These are phyloP conservation scores for Parauchenoglanis ngamensis DNA, from an alignment of 2,797 vertebrate species.

Conservation along the genomic window DNA sequence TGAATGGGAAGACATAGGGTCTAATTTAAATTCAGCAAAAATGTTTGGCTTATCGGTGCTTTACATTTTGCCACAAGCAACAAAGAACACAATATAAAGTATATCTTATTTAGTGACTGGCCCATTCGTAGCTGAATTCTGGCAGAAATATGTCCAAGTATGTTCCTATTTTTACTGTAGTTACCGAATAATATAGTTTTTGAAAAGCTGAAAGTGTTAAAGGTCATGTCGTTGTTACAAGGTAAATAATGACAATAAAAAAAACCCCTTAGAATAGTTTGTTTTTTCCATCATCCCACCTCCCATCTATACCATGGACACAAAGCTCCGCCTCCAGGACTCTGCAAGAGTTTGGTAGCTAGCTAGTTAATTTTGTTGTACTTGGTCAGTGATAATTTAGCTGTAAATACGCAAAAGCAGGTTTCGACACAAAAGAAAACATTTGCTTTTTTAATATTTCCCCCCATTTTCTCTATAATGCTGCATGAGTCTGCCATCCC, in stretches of 20 bases:
- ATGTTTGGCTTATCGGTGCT: not conserved
- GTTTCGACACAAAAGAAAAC: too few relatives aligned
- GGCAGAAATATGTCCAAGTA: not conserved
- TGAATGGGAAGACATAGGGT: not conserved
- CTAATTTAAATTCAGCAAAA: not conserved
- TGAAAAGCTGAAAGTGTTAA: not conserved
- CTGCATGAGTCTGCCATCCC: not conserved
- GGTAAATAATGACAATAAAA: not conserved
- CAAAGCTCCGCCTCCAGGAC: not conserved
- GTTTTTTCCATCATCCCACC: not conserved
- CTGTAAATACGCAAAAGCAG: not conserved
- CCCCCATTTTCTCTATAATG: too few relatives aligned
- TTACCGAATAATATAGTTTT: not conserved
- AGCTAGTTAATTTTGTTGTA: not conserved
- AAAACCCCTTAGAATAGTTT: not conserved
- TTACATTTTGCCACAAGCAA: not conserved
- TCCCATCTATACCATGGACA: not conserved
- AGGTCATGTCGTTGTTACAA: not conserved
- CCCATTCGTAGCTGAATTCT: not conserved
- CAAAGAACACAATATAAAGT: conserved; percentile 1
- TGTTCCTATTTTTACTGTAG: not conserved
- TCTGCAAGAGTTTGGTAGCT: not conserved
- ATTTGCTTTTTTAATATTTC: too few relatives aligned
- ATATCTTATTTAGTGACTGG: not conserved
- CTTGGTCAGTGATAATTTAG: not conserved